phyloP scores from a whole-genome alignment of 1,140 invertebrate genomes.

The Saccostrea cuccullata region DNA sequence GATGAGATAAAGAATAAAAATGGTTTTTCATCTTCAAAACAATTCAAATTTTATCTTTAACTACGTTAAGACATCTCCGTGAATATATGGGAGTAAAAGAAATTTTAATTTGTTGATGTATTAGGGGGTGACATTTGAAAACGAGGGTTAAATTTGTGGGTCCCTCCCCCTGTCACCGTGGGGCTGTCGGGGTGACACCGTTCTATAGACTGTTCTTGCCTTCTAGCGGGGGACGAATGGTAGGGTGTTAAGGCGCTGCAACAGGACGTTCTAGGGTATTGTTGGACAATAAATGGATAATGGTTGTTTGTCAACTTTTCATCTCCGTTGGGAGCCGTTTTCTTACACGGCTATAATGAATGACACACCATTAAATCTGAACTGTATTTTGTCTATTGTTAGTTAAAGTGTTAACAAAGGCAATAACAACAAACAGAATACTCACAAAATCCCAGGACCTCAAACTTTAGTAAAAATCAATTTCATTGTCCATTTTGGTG shows the following conservation, averaged over 20 bases:
- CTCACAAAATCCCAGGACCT: too few species aligned
- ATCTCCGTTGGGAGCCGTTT: neutral
- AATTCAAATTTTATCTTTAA: too few species aligned
- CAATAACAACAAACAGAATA: neutral
- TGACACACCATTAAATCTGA: neutral
- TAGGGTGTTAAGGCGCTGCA: neutral
- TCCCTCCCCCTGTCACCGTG: slow-evolving; percentile 1
- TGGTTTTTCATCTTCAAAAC: too few species aligned
- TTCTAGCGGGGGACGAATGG: neutral
- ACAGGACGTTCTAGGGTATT: neutral
- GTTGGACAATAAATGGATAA: slow-evolving; percentile 20
- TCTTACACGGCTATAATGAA: neutral
- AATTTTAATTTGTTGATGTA: slow-evolving; percentile 20
- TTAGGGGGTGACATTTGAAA: slow-evolving; percentile 5
- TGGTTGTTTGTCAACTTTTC: slow-evolving; percentile 28
- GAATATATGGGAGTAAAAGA: neutral
- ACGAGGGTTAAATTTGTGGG: neutral
- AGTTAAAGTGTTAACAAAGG: neutral
- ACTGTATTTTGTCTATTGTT: neutral
- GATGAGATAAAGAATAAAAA: too few species aligned
- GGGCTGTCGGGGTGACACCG: neutral
- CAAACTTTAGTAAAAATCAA: too few species aligned
- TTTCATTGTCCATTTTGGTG: too few species aligned
- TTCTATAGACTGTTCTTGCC: neutral
- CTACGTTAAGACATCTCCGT: too few species aligned